Evolutionary conservation across 2,797 vertebrate genomes (phyloP).

Genomic region (Eurystomus glaucurus): DNA sequence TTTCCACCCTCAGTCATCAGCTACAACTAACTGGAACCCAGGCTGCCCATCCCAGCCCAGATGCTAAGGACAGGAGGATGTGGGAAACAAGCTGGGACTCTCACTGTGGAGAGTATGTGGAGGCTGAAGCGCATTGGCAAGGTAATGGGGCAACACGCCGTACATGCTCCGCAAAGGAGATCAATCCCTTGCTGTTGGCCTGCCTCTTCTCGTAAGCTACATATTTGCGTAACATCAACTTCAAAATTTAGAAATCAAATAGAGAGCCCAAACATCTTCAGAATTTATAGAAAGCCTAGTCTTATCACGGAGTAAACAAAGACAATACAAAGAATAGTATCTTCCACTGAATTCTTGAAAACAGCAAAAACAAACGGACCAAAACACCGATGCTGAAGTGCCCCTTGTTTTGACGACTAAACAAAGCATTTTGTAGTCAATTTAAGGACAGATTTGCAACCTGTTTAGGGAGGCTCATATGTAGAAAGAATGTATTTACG

Average conservation of each 20-base stretch:
- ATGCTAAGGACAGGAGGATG: not conserved
- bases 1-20: not conserved
- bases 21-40: not conserved
- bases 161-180: not conserved
- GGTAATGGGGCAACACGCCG: not conserved
- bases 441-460: not conserved
- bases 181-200: not conserved
- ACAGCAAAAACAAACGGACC: not conserved
- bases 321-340: not conserved
- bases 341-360: not conserved
- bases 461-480: not conserved
- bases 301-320: not conserved
- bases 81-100: not conserved
- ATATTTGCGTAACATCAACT: not conserved
- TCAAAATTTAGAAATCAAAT: not conserved
- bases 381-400: not conserved
- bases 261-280: not conserved
- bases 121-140: not conserved
- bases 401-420: not conserved
- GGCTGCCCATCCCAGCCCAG: not conserved
- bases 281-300: not conserved
- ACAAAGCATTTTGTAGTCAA: not conserved
- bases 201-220: not conserved
- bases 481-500: not conserved
- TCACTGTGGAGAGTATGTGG: fast-evolving